These are phyloP conservation scores for Cettia cetti DNA, from an alignment of 2,113 vertebrate genomes.

Conservation along the genomic window DNA sequence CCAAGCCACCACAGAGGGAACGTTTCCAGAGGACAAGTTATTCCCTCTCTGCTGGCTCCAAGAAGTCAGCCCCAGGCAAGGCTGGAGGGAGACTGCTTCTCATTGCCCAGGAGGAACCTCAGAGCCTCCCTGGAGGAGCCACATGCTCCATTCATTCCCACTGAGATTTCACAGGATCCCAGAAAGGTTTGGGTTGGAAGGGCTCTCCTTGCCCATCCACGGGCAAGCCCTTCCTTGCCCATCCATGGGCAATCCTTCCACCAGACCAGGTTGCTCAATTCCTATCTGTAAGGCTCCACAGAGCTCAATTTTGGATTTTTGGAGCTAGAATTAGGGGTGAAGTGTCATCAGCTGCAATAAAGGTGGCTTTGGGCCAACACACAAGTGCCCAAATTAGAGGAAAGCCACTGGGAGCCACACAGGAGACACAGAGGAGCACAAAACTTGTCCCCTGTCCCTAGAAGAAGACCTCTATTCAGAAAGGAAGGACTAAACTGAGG, in stretches of 20 bases:
- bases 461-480: not conserved
- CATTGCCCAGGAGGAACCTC: not conserved
- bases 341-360: fast-evolving
- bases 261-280: not conserved
- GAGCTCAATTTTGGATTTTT: fast-evolving
- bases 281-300: not conserved
- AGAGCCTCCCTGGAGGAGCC: not conserved
- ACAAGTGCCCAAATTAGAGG: not conserved
- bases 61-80: not conserved
- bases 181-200: not conserved
- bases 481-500: not conserved
- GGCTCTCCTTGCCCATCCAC: not conserved
- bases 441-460: not conserved
- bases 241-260: not conserved
- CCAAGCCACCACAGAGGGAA: not conserved
- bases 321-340: not conserved
- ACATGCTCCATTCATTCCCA: fast-evolving
- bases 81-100: not conserved
- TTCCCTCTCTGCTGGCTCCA: not conserved
- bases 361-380: not conserved
- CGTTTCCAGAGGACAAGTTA: not conserved
- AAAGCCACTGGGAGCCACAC: not conserved
- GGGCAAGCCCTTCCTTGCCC: not conserved
- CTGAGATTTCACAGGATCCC: not conserved
- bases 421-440: not conserved